These are phyloP conservation scores for Tragelaphus buxtoni DNA, from an alignment of 2,113 vertebrate genomes.

Conservation along the genomic window DNA sequence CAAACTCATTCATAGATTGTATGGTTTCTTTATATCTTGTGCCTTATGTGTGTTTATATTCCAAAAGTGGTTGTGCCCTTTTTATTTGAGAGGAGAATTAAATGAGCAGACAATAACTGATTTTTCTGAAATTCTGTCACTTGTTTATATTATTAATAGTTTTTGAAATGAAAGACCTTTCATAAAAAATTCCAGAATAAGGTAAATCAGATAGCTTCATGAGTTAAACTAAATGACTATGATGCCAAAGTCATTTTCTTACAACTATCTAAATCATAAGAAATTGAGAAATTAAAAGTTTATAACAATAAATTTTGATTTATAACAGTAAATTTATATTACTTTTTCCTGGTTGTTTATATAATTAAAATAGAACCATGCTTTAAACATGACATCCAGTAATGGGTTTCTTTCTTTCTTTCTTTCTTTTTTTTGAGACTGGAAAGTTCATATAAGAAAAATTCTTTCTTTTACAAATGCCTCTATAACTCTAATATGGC, in stretches of 20 bases:
- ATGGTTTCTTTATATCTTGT: not conserved
- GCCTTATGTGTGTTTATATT: not conserved
- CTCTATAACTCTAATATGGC: not conserved
- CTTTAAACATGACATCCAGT: not conserved
- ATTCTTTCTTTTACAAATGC: not conserved
- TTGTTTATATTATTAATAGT: not conserved
- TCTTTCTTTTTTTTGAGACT: not conserved
- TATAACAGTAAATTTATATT: no score
- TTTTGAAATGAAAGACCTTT: conserved; percentile 14
- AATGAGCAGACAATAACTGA: not conserved
- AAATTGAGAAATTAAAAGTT: no score
- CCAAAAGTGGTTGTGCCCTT: not conserved
- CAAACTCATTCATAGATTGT: not conserved
- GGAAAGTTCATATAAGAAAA: not conserved
- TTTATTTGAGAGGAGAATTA: not conserved
- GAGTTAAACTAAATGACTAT: not conserved
- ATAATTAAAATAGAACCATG: no score
- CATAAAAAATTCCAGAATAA: not conserved
- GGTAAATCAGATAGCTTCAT: not conserved
- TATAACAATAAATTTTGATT: no score
- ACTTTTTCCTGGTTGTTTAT: no score
- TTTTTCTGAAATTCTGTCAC: not conserved
- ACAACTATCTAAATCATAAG: no score
- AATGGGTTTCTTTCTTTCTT: not conserved
- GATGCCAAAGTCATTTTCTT: not conserved